Evolutionary conservation across 2,797 vertebrate genomes (phyloP).

Genomic region (Mormyrus hasselquistii): DNA sequence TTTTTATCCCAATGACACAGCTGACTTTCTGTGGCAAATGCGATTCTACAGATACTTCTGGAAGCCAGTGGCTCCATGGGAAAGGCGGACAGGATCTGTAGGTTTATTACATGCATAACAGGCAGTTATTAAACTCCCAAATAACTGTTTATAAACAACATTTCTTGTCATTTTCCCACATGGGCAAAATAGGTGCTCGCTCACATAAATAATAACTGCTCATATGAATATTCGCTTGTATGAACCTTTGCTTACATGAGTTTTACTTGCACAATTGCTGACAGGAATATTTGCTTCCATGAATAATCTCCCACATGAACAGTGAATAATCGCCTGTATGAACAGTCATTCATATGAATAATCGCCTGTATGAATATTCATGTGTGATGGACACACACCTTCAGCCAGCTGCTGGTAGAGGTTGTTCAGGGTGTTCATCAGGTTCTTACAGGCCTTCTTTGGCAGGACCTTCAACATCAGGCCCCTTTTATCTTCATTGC

Average conservation of each 20-base stretch:
- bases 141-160: neutral
- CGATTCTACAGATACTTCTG: neutral
- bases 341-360: neutral
- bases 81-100: neutral
- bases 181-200: neutral
- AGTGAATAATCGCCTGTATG: neutral
- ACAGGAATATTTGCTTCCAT: neutral
- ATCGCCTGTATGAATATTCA: neutral
- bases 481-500: constrained; percentile 88
- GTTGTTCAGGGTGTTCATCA: constrained; percentile 83
- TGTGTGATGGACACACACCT: constrained; percentile 42
- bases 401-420: constrained; percentile 86
- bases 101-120: neutral
- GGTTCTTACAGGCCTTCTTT: constrained; percentile 93
- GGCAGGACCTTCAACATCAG: constrained; percentile 93
- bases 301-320: neutral
- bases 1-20: neutral
- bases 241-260: neutral
- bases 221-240: neutral
- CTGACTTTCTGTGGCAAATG: neutral
- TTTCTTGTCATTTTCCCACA: neutral
- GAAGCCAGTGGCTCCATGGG: neutral
- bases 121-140: neutral
- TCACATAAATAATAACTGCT: constrained; percentile 38
- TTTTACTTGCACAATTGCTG: neutral